Conservation (phyloP, 2,797 vertebrate genomes). For the Scolopax bukidnonensis region DNA sequence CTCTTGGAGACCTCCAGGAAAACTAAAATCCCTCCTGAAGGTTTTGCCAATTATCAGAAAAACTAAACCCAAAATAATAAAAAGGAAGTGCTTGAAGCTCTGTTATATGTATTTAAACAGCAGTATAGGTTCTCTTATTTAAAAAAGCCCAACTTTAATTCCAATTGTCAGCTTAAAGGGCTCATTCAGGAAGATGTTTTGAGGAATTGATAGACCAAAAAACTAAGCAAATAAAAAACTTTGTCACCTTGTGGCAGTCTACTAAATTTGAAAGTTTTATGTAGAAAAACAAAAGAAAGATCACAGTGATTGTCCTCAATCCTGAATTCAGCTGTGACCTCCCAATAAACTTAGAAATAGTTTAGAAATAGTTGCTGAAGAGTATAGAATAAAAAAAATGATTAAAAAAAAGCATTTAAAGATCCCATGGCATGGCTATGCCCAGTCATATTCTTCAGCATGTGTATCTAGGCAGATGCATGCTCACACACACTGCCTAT, state of each 20-base stretch:
- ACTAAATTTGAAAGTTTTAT: not conserved
- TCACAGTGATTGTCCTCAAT: not conserved
- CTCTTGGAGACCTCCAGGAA: not conserved
- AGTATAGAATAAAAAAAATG: not conserved
- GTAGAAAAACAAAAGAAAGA: not conserved
- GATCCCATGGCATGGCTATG: not conserved
- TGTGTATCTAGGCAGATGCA: not conserved
- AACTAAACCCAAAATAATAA: not conserved
- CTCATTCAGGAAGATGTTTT: not conserved
- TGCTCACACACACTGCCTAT: no score
- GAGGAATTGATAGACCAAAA: not conserved
- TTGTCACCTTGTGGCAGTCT: not conserved
- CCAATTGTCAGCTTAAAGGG: not conserved
- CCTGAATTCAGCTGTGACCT: not conserved
- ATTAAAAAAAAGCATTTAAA: not conserved
- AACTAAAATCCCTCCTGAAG: not conserved
- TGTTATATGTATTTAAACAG: not conserved
- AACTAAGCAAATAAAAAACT: not conserved
- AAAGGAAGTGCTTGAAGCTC: not conserved
- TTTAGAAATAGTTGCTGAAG: not conserved
- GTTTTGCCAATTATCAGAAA: not conserved
- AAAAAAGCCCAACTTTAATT: not conserved
- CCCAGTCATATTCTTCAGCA: not conserved
- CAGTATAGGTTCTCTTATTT: not conserved
- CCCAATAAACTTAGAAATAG: not conserved